These are phyloP conservation scores for Polyommatus iphigenia DNA, from an alignment of 2,888 invertebrate species.

Conservation along the genomic window DNA sequence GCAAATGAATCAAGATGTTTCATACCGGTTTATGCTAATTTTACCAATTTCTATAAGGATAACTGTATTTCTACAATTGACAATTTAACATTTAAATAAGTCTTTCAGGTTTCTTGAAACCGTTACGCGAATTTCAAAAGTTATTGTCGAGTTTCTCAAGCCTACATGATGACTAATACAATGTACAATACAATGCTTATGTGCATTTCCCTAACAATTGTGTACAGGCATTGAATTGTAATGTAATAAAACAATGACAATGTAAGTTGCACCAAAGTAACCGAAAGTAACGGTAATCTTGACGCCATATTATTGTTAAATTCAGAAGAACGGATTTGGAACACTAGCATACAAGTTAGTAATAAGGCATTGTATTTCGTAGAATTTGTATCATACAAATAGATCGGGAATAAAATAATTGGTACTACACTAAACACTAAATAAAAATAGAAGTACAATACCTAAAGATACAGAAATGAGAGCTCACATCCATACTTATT, in stretches of 20 bases:
- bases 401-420: too few species aligned
- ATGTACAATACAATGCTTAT: neutral
- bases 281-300: neutral
- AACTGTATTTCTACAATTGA: neutral
- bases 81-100: slow-evolving; percentile 4
- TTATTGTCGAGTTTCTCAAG: slow-evolving; percentile 1
- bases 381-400: too few species aligned
- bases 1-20: slow-evolving; percentile 19
- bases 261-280: neutral
- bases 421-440: too few species aligned
- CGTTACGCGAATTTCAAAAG: slow-evolving; percentile 15
- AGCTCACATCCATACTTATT: too few species aligned
- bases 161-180: neutral
- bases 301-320: neutral
- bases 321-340: neutral
- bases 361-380: neutral
- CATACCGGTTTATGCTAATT: slow-evolving; percentile 23
- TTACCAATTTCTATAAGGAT: slow-evolving; percentile 1
- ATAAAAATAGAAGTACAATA: too few species aligned
- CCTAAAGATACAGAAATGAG: too few species aligned
- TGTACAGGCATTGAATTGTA: slow-evolving; percentile 16
- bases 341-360: neutral
- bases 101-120: slow-evolving; percentile 1
- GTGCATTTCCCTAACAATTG: neutral
- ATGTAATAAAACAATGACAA: slow-evolving; percentile 16